Evolutionary conservation across 2,797 vertebrate genomes (phyloP), one percentile per base, ranked within the genome.

Genomic region (Anguilla anguilla): DNA sequence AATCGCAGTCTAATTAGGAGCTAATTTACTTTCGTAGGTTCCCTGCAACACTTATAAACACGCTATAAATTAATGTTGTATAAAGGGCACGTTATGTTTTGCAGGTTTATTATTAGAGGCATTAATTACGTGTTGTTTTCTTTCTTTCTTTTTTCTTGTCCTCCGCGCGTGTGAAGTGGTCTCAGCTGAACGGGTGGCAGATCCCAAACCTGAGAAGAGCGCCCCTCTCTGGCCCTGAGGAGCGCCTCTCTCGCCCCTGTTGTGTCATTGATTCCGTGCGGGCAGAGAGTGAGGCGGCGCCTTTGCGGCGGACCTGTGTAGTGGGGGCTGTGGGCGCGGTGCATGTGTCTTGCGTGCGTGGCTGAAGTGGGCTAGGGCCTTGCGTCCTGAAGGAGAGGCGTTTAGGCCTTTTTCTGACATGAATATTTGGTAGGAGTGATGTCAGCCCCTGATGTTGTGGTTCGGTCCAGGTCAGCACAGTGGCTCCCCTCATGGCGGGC

Each of bases 1-100:
- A 95, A 95, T 94, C 83, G 87, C 92, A 91, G 94, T 93, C 92
- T 95, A 96, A 96, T 96, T 96, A 95, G 92, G 85, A 87, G 89
- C 92, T 96, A 95, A 96, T 96, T 95, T 93, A 90, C 93, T 93
- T 94, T 89, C 89, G 82, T 91, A 90, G 89, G 89, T 91, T 88
- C 90, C 92, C 92, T 94, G 85, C 86, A 93, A 95, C 94, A 94
- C 95, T 96, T 93, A 93, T 93, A 94, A 95, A 95, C 93, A 94
- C 93, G 88, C 89, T 89, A 89, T 93, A 94, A 96, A 96, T 95
- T 93, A 95, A 94, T 93, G 91, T 86, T 88, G 89, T 88, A 88
- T 87, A 77, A 83, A 59, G 49, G 90, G 89, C 89, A 92, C 94
- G 94, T 94, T 94, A 90, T 85, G 79, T 94, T 92, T 89, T 90